These are phyloP conservation scores for Chymomyza amoena DNA, from an alignment of 2,888 invertebrate genomes.

Conservation along the genomic window DNA sequence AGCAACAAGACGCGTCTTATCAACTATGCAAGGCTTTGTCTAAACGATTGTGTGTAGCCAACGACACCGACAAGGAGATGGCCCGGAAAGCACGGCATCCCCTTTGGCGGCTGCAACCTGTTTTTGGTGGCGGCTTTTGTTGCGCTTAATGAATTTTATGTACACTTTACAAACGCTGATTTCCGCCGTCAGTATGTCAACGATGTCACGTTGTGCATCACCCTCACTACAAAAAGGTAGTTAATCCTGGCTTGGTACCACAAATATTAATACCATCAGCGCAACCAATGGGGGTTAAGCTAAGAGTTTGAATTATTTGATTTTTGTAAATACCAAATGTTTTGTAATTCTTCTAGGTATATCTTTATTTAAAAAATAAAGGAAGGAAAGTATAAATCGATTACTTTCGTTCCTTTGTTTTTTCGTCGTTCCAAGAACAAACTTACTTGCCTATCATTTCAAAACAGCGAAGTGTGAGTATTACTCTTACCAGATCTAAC, in stretches of 20 bases:
- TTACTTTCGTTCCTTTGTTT: too few relatives aligned
- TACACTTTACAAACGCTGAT: slow-evolving; percentile 72
- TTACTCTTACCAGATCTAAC: too few relatives aligned
- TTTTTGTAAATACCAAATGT: too few relatives aligned
- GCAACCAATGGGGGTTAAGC: not conserved
- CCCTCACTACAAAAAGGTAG: slow-evolving; percentile 12
- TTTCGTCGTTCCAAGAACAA: too few relatives aligned
- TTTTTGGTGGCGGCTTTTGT: slow-evolving; percentile 61
- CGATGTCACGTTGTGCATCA: not conserved
- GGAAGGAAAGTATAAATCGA: too few relatives aligned
- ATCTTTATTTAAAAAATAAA: too few relatives aligned
- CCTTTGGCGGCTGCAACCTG: slow-evolving; percentile 36
- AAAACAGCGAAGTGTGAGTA: too few relatives aligned
- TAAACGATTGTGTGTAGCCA: slow-evolving; percentile 49
- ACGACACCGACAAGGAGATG: slow-evolving; percentile 5
- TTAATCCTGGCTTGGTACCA: slow-evolving; percentile 63
- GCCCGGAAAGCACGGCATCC: not conserved
- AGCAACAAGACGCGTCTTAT: slow-evolving; percentile 53
- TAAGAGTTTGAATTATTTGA: too few relatives aligned
- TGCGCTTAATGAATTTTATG: slow-evolving; percentile 73
- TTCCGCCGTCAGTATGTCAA: slow-evolving; percentile 59
- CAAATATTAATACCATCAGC: not conserved
- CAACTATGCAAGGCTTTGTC: slow-evolving; percentile 70
- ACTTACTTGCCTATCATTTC: too few relatives aligned
- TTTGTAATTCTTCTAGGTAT: too few relatives aligned